Percentiles rank a stretch among this genome's conserved stretches.
These are phyloP conservation scores for Pleuronectes platessa DNA, from an alignment of 2,113 vertebrate genomes.

Conservation along the genomic window DNA sequence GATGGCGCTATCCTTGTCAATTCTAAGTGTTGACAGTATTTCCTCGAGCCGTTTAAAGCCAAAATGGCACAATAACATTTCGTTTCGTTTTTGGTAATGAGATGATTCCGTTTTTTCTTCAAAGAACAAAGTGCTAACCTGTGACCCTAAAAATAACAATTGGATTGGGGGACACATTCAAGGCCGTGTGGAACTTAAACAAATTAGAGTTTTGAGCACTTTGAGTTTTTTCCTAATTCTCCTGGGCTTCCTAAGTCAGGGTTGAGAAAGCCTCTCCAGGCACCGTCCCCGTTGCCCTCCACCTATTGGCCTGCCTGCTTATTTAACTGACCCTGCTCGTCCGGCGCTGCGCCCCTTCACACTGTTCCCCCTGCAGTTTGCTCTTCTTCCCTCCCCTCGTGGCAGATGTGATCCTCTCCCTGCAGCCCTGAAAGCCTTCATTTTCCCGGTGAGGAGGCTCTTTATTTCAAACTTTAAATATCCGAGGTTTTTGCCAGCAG, in stretches of 20 bases:
- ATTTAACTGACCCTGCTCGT: constrained; percentile 27
- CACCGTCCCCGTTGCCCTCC: constrained; percentile 4
- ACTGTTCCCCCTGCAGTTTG: constrained; percentile 39
- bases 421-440: constrained; percentile 46
- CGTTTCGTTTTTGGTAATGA: background rate
- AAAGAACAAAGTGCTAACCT: background rate
- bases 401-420: constrained; percentile 55
- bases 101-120: no score
- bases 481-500: constrained; percentile 1
- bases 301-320: constrained; percentile 34
- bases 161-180: background rate
- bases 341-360: constrained; percentile 27
- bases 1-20: constrained; percentile 1
- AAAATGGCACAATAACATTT: background rate
- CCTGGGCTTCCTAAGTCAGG: background rate
- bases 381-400: constrained; percentile 26
- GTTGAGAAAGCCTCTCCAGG: constrained; percentile 2
- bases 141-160: background rate
- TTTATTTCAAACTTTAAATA: constrained; percentile 50
- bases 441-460: constrained; percentile 49
- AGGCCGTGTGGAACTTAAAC: background rate
- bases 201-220: background rate
- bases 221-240: background rate
- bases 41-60: background rate
- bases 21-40: background rate